Evolutionary conservation across 1,140 invertebrate species (phyloP), one percentile per base, ranked within the genome.

Genomic region (Aphelenchoides besseyi): DNA sequence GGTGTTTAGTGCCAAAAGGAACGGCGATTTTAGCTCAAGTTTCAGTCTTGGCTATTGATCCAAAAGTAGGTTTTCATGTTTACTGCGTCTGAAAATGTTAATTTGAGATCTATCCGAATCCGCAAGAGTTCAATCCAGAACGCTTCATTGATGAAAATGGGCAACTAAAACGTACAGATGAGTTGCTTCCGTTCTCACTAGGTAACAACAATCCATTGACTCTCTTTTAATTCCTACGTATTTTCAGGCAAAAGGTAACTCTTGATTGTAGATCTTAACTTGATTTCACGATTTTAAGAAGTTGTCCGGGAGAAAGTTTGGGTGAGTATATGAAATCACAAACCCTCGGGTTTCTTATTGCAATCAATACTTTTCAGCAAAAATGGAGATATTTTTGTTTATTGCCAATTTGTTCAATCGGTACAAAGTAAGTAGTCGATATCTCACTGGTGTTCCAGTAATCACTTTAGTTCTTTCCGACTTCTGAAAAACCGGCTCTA

Each of bases 81-180:
- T n/a, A 26, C 29, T 12, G n/a, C 2, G 1, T 59, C 29, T 23
- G 1, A 59, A 3, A 28, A 3, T 66, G 1, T 32, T 66, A n/a
- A 23, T n/a, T 66, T 37, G 12, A 68, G 48, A 9, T 68, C 30
- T 68, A 28, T 28, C 57, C 57, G n/a, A 63, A 68, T 1, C 66
- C 66, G 12, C 5, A 68, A 3, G 26, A 35, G 12, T 68, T 68
- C 66, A 53, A 68, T 26, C 66, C 66, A 2, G 37, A 61, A n/a
- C 66, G 66, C 23, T 68, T 9, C 55, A 68, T 68, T n/a, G 66
- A 68, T 28, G 66, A 68, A 66, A 63, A 68, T 2, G 48, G 52
- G 16, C n/a, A 68, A 30, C 48, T 68, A 23, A 48, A 48, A 23
- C 41, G 41, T 12, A 16, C 41, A 23, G 41, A 48, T 48, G 12